Percentiles rank a stretch among this genome's conserved stretches.
Evolutionary conservation across 2,888 invertebrate species (phyloP).

Genomic region (Parnassius glacialis): DNA sequence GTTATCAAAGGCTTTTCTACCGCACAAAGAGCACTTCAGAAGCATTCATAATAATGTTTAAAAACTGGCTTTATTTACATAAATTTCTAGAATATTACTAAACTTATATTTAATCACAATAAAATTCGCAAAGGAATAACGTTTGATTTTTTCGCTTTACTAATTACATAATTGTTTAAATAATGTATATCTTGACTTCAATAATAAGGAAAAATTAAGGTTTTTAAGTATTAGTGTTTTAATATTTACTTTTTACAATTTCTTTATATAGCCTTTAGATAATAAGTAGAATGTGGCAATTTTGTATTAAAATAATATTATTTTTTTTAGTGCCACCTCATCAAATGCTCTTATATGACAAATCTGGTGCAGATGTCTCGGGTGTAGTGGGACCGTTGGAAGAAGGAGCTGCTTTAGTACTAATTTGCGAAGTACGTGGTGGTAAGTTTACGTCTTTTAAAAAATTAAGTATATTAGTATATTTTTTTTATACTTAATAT

Average conservation of each 20-base stretch:
- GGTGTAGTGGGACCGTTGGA: slow-evolving; percentile 90
- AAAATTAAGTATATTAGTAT: neutral
- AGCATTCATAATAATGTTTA: slow-evolving; percentile 57
- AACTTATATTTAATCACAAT: no score
- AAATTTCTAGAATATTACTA: slow-evolving; percentile 7
- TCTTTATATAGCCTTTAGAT: no score
- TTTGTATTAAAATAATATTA: slow-evolving; percentile 9
- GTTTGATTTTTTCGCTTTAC: no score
- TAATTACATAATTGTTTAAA: no score
- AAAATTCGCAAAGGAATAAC: no score
- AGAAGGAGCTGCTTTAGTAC: slow-evolving; percentile 89
- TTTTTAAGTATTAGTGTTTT: no score
- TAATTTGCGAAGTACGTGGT: slow-evolving; percentile 93
- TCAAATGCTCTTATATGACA: slow-evolving; percentile 91
- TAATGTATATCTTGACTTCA: no score
- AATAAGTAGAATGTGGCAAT: neutral
- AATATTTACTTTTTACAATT: no score
- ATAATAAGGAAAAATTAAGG: no score
- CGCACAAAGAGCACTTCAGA: slow-evolving; percentile 60
- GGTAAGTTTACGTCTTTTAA: slow-evolving; percentile 83
- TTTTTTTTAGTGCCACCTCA: slow-evolving; percentile 92
- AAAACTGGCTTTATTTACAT: slow-evolving; percentile 49
- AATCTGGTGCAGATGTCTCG: slow-evolving; percentile 90
- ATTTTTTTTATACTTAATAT: no score
- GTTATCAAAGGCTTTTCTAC: slow-evolving; percentile 59